These are phyloP conservation scores for Philereme transversata DNA, from an alignment of 2,888 invertebrate genomes.

Conservation along the genomic window DNA sequence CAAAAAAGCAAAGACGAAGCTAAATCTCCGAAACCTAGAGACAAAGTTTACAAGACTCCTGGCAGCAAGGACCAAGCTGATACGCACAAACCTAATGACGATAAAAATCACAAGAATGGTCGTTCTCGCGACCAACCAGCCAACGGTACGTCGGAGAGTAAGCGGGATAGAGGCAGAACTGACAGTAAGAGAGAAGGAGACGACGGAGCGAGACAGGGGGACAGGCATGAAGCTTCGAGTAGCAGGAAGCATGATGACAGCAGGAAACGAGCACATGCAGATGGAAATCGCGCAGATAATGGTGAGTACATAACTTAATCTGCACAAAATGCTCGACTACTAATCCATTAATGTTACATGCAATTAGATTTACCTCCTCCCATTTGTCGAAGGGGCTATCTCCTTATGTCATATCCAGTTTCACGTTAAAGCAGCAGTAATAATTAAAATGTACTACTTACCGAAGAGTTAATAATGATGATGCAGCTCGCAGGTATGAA, in stretches of 20 bases:
- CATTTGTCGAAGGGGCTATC: too few relatives aligned
- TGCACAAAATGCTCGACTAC: too few relatives aligned
- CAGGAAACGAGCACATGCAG: conserved; percentile 26
- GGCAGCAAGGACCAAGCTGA: not conserved
- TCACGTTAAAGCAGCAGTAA: too few relatives aligned
- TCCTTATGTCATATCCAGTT: too few relatives aligned
- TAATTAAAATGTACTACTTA: too few relatives aligned
- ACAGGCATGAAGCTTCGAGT: not conserved
- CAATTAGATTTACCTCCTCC: too few relatives aligned
- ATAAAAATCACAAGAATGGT: too few relatives aligned
- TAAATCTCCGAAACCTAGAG: conserved; percentile 14
- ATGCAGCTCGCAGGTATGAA: too few relatives aligned
- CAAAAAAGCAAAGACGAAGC: conserved; percentile 8
- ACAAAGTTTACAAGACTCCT: conserved; percentile 14
- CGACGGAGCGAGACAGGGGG: not conserved
- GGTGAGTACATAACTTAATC: conserved; percentile 1
- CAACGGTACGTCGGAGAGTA: not conserved
- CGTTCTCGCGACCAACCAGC: not conserved
- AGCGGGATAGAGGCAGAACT: not conserved
- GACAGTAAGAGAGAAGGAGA: not conserved
- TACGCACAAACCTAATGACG: too few relatives aligned
- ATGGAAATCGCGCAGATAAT: conserved; percentile 4
- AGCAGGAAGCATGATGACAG: conserved; percentile 7
- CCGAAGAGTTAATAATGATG: too few relatives aligned
- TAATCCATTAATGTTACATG: too few relatives aligned